A percentile compares a stretch with the other conserved stretches of the same genome.
Conservation (phyloP, 2,888 invertebrate species). For the Itoplectis maculator region DNA sequence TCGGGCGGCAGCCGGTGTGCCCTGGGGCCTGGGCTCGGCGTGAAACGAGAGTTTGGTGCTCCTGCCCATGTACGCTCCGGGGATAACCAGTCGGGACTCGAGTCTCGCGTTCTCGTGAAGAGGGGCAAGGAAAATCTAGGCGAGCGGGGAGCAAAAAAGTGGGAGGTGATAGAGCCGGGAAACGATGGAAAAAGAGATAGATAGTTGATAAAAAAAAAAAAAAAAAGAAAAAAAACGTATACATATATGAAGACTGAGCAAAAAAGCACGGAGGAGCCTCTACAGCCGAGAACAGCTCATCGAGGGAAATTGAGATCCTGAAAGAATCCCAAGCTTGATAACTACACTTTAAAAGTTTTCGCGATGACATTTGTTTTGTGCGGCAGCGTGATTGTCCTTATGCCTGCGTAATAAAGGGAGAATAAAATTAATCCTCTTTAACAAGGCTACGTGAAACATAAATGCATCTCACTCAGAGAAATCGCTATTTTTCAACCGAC, state of each 20-base stretch:
- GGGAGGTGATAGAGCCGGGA: conserved; percentile 27
- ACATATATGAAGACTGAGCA: conserved; percentile 10
- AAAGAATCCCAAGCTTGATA: conserved; percentile 70
- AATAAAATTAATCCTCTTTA: background rate
- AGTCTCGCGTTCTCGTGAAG: conserved; percentile 19
- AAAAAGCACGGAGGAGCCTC: conserved; percentile 13
- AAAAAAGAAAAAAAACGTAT: conserved; percentile 32
- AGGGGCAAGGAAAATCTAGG: conserved; percentile 36
- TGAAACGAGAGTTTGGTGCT: conserved; percentile 65
- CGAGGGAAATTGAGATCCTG: conserved; percentile 39
- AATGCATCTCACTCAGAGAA: background rate
- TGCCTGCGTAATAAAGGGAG: conserved; percentile 24
- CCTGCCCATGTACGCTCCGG: conserved; percentile 59
- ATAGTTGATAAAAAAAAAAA: conserved; percentile 25
- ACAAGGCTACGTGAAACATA: background rate
- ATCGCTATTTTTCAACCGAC: background rate
- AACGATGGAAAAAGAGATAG: conserved; percentile 25
- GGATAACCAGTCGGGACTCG: conserved; percentile 38
- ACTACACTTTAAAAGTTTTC: conserved; percentile 77
- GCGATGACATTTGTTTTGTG: conserved; percentile 63
- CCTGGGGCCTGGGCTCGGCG: conserved; percentile 48
- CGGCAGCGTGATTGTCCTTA: conserved; percentile 31
- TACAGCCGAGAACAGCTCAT: background rate
- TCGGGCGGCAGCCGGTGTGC: conserved; percentile 49
- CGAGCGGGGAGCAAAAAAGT: conserved; percentile 1